These are phyloP conservation scores for Echiichthys vipera DNA, from an alignment of 2,797 vertebrate genomes.

Conservation along the genomic window DNA sequence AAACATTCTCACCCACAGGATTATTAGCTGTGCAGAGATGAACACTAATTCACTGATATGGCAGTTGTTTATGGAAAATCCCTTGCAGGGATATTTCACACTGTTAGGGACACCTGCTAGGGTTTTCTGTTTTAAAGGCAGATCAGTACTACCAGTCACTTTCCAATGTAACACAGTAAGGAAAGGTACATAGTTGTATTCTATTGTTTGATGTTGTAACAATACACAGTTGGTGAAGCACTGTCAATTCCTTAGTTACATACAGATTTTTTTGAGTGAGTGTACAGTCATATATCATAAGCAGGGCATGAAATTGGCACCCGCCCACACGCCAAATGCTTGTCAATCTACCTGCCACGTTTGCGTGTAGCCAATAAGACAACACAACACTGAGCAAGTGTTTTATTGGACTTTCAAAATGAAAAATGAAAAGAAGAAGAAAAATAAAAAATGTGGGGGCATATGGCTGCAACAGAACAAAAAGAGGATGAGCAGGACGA, in stretches of 20 bases:
- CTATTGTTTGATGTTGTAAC: background rate
- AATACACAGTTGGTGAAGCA: background rate
- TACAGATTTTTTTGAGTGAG: background rate
- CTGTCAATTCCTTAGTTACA: background rate
- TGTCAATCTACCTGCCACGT: too few relatives aligned
- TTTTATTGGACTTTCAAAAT: too few relatives aligned
- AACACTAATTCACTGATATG: conserved; percentile 43
- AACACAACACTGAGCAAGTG: too few relatives aligned
- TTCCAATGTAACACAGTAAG: background rate
- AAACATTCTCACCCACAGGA: conserved; percentile 32
- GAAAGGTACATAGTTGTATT: background rate
- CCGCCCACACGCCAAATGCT: too few relatives aligned
- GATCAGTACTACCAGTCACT: background rate
- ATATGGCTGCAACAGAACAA: too few relatives aligned
- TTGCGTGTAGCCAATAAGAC: too few relatives aligned
- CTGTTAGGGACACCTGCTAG: conserved; percentile 60
- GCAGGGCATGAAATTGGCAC: too few relatives aligned
- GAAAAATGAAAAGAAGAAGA: too few relatives aligned
- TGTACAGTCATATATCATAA: background rate
- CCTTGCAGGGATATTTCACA: conserved; percentile 47
- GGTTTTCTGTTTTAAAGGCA: conserved; percentile 6
- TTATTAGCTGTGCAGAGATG: conserved; percentile 49
- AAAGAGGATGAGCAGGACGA: too few relatives aligned
- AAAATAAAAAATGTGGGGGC: too few relatives aligned
- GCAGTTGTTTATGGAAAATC: conserved; percentile 62